A percentile compares a stretch with the other conserved stretches of the same genome.
Evolutionary conservation across 1,140 invertebrate species (phyloP).

Genomic region (Hyphantria cunea): DNA sequence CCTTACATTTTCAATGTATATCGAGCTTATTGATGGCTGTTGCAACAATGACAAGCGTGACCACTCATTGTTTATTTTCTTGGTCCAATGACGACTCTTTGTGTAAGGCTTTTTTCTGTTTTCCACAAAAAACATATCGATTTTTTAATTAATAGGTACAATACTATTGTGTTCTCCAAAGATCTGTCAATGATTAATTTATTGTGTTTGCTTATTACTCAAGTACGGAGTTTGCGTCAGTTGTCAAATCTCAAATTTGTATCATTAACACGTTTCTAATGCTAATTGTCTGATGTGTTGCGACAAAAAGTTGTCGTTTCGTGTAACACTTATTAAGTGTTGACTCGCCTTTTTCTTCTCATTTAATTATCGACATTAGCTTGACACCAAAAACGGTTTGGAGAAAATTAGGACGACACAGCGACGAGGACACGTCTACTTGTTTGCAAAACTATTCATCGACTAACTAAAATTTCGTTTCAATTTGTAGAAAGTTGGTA

Average conservation of each 20-base stretch:
- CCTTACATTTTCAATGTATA: conserved; percentile 61
- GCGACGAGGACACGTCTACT: conserved; percentile 33
- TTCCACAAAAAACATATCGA: conserved; percentile 7
- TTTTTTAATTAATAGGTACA: conserved; percentile 1
- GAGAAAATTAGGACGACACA: conserved; percentile 39
- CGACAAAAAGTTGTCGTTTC: conserved; percentile 58
- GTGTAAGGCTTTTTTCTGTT: conserved; percentile 10
- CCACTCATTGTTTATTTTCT: conserved; percentile 60
- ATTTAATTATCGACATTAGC: conserved; percentile 77
- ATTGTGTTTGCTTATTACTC: conserved; percentile 26
- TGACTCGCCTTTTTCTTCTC: conserved; percentile 67
- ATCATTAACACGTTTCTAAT: conserved; percentile 67
- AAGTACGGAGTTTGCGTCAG: conserved; percentile 41
- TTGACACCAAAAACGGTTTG: conserved; percentile 59
- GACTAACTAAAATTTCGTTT: conserved; percentile 49
- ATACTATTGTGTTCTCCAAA: not conserved
- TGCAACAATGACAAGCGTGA: conserved; percentile 54
- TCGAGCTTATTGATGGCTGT: conserved; percentile 49
- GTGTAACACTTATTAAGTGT: conserved; percentile 73
- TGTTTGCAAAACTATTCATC: conserved; percentile 62
- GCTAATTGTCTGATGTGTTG: conserved; percentile 67
- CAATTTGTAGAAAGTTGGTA: conserved; percentile 66
- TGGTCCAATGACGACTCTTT: conserved; percentile 32
- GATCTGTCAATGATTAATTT: conserved; percentile 11
- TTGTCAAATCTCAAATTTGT: conserved; percentile 60